These are phyloP conservation scores for Andrena marginata DNA, from an alignment of 2,888 invertebrate genomes.

Conservation along the genomic window DNA sequence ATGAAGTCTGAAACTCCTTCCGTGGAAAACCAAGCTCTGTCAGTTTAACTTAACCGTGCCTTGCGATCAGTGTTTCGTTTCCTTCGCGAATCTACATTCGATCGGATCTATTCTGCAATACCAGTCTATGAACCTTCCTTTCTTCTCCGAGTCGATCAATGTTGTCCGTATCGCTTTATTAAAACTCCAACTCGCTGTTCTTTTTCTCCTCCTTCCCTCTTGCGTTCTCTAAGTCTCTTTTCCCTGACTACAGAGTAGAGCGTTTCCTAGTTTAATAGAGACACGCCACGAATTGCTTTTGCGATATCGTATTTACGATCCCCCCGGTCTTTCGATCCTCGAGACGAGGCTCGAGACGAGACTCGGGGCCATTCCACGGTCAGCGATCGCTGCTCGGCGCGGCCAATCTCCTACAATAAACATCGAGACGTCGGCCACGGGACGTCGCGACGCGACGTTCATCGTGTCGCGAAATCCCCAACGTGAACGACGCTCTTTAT, in stretches of 20 bases:
- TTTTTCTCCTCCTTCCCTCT: not conserved
- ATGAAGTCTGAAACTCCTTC: too few relatives aligned
- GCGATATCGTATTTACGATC: constrained; percentile 7
- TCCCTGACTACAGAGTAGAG: not conserved
- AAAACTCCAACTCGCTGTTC: not conserved
- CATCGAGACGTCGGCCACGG: not conserved
- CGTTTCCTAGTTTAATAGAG: not conserved
- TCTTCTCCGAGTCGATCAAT: constrained; percentile 2
- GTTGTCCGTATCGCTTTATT: not conserved
- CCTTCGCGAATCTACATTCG: too few relatives aligned
- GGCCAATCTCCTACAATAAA: not conserved
- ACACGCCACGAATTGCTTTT: not conserved
- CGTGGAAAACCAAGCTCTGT: too few relatives aligned
- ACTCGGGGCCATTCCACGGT: not conserved
- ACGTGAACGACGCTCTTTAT: not conserved
- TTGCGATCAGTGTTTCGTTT: too few relatives aligned
- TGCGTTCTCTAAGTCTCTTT: not conserved
- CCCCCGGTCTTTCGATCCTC: not conserved
- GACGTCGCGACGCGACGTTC: not conserved
- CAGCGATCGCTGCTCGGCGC: not conserved
- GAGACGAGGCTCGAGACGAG: not conserved
- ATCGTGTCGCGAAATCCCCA: not conserved
- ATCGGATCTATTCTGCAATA: not conserved
- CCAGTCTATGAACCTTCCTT: not conserved
- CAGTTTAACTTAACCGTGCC: too few relatives aligned